A percentile compares a stretch with the other conserved stretches of the same genome.
Evolutionary conservation across 53 echinoderm and acorn worm species (phyloP).

Genomic region (Glandiceps talaboti): DNA sequence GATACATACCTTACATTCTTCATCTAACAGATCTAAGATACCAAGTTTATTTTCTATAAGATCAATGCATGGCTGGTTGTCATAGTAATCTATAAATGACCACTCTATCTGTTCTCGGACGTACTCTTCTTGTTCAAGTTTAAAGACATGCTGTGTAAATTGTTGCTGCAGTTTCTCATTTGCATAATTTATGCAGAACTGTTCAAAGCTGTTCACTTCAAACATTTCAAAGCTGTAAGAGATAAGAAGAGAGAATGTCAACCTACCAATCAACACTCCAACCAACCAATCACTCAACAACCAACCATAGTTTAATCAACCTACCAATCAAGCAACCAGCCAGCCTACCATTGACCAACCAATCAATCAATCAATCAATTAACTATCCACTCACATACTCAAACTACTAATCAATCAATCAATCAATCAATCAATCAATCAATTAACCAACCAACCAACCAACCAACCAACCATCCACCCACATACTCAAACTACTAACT

Average conservation of each 20-base stretch:
- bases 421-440: too few relatives aligned
- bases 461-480: too few relatives aligned
- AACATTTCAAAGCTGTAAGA: slow-evolving; percentile 94
- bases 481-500: too few relatives aligned
- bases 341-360: too few relatives aligned
- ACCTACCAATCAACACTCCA: too few relatives aligned
- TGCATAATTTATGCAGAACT: slow-evolving; percentile 99
- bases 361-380: too few relatives aligned
- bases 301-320: too few relatives aligned
- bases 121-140: slow-evolving; percentile 96
- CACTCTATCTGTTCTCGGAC: slow-evolving; percentile 92
- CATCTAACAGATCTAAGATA: slow-evolving; percentile 85
- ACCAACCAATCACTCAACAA: too few relatives aligned
- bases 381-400: too few relatives aligned
- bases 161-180: slow-evolving; percentile 98
- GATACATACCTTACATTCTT: slow-evolving; percentile 94
- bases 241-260: slow-evolving; percentile 4
- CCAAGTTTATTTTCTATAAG: slow-evolving; percentile 96
- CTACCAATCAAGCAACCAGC: too few relatives aligned
- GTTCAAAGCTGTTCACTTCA: slow-evolving; percentile 96
- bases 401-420: too few relatives aligned
- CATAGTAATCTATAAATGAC: slow-evolving; percentile 99
- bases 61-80: slow-evolving; percentile 99
- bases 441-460: too few relatives aligned
- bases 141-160: slow-evolving; percentile 99